These are phyloP conservation scores for Strix occidentalis DNA, from an alignment of 2,797 vertebrate species.

Conservation along the genomic window DNA sequence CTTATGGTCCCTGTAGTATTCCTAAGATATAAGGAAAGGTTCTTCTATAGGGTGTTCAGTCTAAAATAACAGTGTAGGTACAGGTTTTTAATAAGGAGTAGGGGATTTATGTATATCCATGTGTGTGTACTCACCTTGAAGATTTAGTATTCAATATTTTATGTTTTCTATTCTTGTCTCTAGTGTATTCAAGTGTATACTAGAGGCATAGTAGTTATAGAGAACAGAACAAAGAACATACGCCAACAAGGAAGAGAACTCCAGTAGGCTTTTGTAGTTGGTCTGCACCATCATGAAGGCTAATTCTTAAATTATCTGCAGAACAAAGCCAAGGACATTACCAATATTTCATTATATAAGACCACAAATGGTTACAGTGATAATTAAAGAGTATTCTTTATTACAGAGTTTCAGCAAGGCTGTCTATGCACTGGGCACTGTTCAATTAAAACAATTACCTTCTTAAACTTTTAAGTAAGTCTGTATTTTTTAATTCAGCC, in stretches of 20 bases:
- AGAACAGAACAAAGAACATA: not conserved
- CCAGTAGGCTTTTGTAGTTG: not conserved
- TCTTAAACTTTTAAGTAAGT: not conserved
- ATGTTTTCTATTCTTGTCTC: not conserved
- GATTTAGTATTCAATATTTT: slow-evolving; percentile 23
- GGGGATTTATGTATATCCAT: not conserved
- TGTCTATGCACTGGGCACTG: not conserved
- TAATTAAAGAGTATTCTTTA: not conserved
- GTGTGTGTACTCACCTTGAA: not conserved
- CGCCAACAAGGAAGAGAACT: not conserved
- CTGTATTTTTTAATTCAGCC: not conserved
- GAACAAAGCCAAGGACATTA: not conserved
- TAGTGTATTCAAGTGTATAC: not conserved
- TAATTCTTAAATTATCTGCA: not conserved
- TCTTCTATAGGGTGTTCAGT: not conserved
- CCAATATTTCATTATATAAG: not conserved
- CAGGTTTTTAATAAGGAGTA: not conserved
- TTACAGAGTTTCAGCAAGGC: not conserved
- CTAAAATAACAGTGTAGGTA: not conserved
- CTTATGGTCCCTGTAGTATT: not conserved
- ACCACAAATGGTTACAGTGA: not conserved
- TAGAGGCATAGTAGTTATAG: not conserved
- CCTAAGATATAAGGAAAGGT: not conserved
- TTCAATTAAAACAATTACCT: not conserved
- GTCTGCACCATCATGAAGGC: not conserved